Evolutionary conservation across 2,888 invertebrate genomes (phyloP).

Genomic region (Dasysyrphus tricinctus): DNA sequence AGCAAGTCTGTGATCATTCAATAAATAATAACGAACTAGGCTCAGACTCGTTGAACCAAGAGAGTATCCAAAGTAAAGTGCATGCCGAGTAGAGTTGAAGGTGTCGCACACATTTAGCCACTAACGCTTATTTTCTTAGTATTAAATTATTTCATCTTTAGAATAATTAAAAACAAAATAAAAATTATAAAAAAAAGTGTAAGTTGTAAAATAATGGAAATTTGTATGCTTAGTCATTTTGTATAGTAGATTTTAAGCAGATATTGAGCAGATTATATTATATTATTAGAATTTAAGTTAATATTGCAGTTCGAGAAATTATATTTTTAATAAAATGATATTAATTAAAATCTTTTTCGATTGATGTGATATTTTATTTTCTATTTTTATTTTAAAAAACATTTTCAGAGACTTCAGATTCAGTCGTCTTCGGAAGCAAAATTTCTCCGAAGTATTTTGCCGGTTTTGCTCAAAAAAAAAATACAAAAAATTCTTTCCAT

Average conservation of each 20-base stretch:
- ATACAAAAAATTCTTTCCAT: too few relatives aligned
- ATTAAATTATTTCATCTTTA: constrained; percentile 67
- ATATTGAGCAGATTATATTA: constrained; percentile 30
- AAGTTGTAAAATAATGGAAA: constrained; percentile 44
- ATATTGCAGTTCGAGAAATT: constrained; percentile 25
- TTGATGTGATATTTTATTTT: background rate
- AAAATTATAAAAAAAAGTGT: constrained; percentile 27
- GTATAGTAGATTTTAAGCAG: constrained; percentile 70
- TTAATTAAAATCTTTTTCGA: background rate
- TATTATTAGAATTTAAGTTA: constrained; percentile 30
- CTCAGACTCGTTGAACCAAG: constrained; percentile 33
- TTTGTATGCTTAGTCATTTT: constrained; percentile 70
- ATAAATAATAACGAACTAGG: constrained; percentile 56
- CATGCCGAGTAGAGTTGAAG: constrained; percentile 55
- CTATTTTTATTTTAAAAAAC: too few relatives aligned
- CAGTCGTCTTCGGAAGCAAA: too few relatives aligned
- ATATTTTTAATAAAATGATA: constrained; percentile 32
- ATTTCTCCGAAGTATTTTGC: too few relatives aligned
- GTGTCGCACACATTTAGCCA: constrained; percentile 58
- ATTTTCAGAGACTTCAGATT: too few relatives aligned
- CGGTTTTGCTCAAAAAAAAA: too few relatives aligned
- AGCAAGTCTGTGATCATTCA: constrained; percentile 67
- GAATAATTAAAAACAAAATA: constrained; percentile 21
- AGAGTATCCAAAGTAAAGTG: constrained; percentile 61
- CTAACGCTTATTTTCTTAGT: constrained; percentile 74